Evolutionary conservation across 2,113 vertebrate genomes (phyloP).

Genomic region (Oncorhynchus kisutch): DNA sequence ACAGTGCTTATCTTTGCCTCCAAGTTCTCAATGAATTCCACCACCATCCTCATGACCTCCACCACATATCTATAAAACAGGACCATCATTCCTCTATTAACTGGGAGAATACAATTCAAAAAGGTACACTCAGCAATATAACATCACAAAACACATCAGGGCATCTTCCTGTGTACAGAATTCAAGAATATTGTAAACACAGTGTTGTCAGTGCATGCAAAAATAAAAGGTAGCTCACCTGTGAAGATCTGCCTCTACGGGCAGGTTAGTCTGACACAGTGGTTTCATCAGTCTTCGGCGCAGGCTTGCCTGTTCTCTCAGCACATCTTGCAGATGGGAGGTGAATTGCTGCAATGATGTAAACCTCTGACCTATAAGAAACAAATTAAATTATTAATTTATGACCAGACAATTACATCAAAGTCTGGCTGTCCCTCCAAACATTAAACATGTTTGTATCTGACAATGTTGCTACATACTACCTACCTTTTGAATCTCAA

Average conservation of each 20-base stretch:
- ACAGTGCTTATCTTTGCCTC: conserved; percentile 78
- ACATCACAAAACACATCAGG: neutral
- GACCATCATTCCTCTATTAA: neutral
- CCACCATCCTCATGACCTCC: conserved; percentile 75
- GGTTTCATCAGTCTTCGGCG: conserved; percentile 82
- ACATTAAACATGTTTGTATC: neutral
- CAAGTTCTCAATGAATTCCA: conserved; percentile 82
- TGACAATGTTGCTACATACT: no score
- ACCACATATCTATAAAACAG: conserved; percentile 74
- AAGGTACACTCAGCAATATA: neutral
- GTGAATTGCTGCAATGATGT: conserved; percentile 80
- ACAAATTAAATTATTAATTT: neutral
- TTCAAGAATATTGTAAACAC: neutral
- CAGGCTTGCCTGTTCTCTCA: conserved; percentile 80
- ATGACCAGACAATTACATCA: neutral
- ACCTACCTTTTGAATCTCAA: neutral
- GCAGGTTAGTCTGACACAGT: conserved; percentile 78
- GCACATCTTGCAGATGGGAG: conserved; percentile 81
- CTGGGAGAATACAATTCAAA: no score
- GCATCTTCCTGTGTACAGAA: neutral
- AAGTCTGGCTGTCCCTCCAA: neutral
- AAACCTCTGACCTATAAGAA: conserved; percentile 73
- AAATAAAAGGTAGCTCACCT: conserved; percentile 67
- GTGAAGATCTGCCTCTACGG: conserved; percentile 82
- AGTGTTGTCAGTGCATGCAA: neutral